These are phyloP conservation scores for Pandemis corylana DNA, from an alignment of 2,888 invertebrate species.

Conservation along the genomic window DNA sequence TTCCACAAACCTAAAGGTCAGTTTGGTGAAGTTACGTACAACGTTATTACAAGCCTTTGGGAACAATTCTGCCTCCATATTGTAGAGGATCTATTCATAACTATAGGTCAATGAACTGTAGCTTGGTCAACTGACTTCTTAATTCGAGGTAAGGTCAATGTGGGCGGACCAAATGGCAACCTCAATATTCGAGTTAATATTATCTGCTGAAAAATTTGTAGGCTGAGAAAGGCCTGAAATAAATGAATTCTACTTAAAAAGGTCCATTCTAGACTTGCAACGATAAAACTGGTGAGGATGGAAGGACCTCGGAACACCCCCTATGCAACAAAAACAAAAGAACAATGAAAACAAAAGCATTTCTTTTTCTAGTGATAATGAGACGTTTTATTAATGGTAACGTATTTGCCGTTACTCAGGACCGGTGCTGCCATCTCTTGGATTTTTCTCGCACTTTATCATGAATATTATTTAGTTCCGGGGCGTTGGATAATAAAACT, in stretches of 20 bases:
- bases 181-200: no score
- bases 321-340: conserved; percentile 5
- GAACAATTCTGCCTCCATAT: conserved; percentile 44
- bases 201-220: no score
- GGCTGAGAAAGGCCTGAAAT: no score
- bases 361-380: conserved; percentile 30
- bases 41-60: conserved; percentile 41
- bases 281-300: not conserved
- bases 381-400: conserved; percentile 41
- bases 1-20: conserved; percentile 8
- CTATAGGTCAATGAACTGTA: conserved; percentile 21
- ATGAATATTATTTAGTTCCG: conserved; percentile 11
- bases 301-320: not conserved
- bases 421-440: conserved; percentile 31
- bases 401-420: conserved; percentile 21
- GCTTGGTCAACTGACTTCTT: conserved; percentile 30
- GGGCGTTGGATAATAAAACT: not conserved
- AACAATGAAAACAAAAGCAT: conserved; percentile 34
- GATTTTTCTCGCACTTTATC: conserved; percentile 17
- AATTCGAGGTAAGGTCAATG: conserved; percentile 29
- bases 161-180: not conserved
- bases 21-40: conserved; percentile 46
- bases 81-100: conserved; percentile 40
- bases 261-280: not conserved
- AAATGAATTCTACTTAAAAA: no score